These are phyloP conservation scores for Caranx melampygus DNA, from an alignment of 2,113 vertebrate species.

Conservation along the genomic window DNA sequence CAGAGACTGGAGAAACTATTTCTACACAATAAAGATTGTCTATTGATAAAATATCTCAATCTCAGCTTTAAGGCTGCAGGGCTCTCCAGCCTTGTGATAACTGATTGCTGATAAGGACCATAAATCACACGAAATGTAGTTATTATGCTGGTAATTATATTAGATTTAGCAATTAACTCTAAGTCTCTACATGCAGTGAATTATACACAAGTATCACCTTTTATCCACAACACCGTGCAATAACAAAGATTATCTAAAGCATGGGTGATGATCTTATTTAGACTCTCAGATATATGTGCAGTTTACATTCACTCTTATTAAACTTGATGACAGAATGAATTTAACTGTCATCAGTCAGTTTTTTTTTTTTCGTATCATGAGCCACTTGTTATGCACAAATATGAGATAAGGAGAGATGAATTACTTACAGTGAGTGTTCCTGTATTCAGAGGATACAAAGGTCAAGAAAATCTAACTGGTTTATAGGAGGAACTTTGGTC, in stretches of 20 bases:
- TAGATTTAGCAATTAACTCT: not conserved
- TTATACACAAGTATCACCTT: not conserved
- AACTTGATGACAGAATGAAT: not conserved
- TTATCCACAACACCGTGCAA: constrained; percentile 1
- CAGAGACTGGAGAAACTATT: not conserved
- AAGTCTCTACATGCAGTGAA: not conserved
- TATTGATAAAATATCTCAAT: constrained; percentile 1
- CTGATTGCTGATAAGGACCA: not conserved
- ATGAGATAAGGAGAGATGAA: not conserved
- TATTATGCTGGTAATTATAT: not conserved
- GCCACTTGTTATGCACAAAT: not conserved
- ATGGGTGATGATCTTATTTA: not conserved
- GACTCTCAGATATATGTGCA: not conserved
- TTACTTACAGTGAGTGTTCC: not conserved
- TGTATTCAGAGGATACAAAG: constrained; percentile 59
- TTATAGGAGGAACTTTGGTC: constrained; percentile 76
- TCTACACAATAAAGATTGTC: constrained; percentile 11
- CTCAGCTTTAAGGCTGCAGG: not conserved
- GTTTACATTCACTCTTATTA: not conserved
- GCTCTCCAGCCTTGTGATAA: not conserved
- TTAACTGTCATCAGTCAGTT: not conserved
- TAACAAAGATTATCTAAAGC: not conserved
- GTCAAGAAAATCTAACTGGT: constrained; percentile 48
- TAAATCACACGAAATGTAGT: not conserved
- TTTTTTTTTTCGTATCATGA: not conserved